phyloP scores from a whole-genome alignment of 2,797 vertebrate species.

The Buceros bicornis region DNA sequence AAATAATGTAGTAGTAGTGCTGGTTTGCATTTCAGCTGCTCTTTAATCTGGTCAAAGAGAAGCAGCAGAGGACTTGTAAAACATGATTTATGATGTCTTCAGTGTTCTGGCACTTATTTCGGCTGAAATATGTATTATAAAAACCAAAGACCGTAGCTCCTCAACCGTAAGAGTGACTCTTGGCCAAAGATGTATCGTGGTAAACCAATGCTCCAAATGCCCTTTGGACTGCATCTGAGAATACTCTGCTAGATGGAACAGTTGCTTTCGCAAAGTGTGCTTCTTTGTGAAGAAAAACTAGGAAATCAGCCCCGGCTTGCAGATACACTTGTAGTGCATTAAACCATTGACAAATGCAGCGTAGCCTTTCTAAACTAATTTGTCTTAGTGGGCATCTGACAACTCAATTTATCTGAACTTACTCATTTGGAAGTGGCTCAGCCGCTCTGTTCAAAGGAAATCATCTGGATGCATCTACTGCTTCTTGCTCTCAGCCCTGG shows the following conservation, averaged over 20 bases:
- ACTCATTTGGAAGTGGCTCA: background rate
- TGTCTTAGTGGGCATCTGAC: conserved; percentile 22
- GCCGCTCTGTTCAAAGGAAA: background rate
- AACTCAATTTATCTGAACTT: conserved; percentile 4
- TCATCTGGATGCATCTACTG: background rate
- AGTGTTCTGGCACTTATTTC: background rate
- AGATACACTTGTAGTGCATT: background rate
- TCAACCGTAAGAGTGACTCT: background rate
- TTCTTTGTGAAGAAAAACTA: background rate
- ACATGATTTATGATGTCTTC: background rate
- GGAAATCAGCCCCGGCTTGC: background rate
- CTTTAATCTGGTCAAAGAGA: background rate
- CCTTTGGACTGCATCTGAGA: background rate
- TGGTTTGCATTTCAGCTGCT: background rate
- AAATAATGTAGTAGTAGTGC: background rate
- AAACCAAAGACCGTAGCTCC: background rate
- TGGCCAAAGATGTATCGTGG: background rate
- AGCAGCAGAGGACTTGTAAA: background rate
- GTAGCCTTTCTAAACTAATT: background rate
- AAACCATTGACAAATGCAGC: conserved; percentile 1
- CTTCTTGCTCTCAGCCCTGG: background rate
- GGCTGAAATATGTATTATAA: background rate
- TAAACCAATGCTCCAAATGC: background rate
- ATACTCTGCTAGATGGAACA: conserved; percentile 11
- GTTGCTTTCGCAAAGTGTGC: background rate